These are phyloP conservation scores for Sapajus apella DNA, from an alignment of 2,113 vertebrate genomes.

Conservation along the genomic window DNA sequence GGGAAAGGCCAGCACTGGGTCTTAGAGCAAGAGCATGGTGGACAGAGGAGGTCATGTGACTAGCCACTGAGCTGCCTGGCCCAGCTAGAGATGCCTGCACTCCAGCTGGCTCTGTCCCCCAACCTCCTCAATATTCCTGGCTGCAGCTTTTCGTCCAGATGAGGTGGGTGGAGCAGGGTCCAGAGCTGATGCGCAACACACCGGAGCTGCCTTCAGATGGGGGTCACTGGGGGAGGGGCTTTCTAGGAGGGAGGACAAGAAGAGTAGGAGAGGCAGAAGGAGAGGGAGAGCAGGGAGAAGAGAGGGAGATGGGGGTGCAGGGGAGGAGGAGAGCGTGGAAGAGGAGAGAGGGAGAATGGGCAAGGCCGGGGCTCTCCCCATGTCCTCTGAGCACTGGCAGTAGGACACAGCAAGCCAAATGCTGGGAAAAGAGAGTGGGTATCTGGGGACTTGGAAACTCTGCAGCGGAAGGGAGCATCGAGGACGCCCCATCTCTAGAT, in stretches of 20 bases:
- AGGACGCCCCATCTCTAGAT: background rate
- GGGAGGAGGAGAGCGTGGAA: background rate
- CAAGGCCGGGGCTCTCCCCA: background rate
- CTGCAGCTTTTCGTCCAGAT: background rate
- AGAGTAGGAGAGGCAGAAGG: background rate
- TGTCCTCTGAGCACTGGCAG: background rate
- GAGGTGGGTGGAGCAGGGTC: background rate
- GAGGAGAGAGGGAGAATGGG: background rate
- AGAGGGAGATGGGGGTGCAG: background rate
- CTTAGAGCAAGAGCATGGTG: background rate
- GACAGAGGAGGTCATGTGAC: background rate
- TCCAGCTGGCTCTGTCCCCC: background rate
- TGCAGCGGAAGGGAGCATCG: background rate
- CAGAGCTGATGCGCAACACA: background rate
- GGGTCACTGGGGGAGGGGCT: slow-evolving; percentile 11
- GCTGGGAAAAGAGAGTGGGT: background rate
- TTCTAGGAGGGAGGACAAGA: background rate
- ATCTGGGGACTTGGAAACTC: background rate
- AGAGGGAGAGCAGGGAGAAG: background rate
- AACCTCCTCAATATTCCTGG: background rate
- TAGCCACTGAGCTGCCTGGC: rapidly evolving
- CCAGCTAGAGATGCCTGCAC: background rate
- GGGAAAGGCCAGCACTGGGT: too few relatives aligned
- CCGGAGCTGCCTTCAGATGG: background rate
- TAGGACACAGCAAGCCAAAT: too few relatives aligned